A percentile compares a stretch with the other conserved stretches of the same genome.
phyloP scores from a whole-genome alignment of 2,113 vertebrate genomes.

The Falco punctatus region DNA sequence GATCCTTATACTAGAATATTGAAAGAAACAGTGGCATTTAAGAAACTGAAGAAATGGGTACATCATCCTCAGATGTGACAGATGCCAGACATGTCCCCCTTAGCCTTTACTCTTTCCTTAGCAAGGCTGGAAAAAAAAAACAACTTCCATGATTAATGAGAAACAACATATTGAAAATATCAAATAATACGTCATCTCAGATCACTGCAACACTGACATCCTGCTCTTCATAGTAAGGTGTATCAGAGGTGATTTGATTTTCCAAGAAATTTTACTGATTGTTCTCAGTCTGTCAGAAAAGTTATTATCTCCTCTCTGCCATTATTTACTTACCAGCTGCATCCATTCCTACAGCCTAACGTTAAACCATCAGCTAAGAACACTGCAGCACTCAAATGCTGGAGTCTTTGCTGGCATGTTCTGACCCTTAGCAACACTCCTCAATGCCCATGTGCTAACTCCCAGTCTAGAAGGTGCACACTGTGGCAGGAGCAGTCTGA shows the following conservation, averaged over 20 bases:
- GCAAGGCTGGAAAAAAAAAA: neutral
- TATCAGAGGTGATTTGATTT: neutral
- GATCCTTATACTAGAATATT: neutral
- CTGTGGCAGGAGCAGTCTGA: neutral
- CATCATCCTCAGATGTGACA: neutral
- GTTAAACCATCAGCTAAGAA: constrained; percentile 34
- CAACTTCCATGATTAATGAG: neutral
- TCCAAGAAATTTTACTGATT: neutral
- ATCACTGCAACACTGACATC: neutral
- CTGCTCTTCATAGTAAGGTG: neutral
- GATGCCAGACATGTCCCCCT: neutral
- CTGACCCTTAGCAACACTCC: neutral
- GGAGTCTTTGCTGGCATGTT: neutral
- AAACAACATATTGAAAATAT: neutral
- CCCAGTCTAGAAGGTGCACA: neutral
- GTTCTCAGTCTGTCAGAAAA: neutral
- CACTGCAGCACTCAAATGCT: neutral
- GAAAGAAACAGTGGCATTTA: neutral
- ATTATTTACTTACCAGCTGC: neutral
- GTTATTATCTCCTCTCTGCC: neutral
- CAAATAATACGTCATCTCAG: neutral
- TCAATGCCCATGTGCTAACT: neutral
- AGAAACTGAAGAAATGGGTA: constrained; percentile 13
- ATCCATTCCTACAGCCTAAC: neutral
- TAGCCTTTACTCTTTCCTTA: neutral